Conservation (phyloP, 2,797 vertebrate species). For the Sebastes miniatus region DNA sequence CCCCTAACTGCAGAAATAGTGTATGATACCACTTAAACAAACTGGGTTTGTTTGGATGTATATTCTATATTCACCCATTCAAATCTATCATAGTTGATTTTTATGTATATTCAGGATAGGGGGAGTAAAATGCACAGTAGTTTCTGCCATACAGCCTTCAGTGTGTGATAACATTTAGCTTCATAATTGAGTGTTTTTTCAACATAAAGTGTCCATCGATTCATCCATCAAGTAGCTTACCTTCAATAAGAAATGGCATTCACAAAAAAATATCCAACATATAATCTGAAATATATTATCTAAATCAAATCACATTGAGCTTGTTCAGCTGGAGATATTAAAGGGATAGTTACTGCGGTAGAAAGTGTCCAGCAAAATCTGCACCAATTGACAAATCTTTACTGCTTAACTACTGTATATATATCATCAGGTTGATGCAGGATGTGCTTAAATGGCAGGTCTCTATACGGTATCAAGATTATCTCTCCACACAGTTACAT, state of each 20-base stretch:
- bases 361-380: background rate
- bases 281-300: background rate
- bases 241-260: background rate
- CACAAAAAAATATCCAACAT: background rate
- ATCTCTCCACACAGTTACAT: too few species aligned
- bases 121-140: background rate
- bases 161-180: background rate
- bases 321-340: too few species aligned
- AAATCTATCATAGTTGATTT: background rate
- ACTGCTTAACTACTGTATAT: background rate
- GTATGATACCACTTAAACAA: background rate
- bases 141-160: background rate
- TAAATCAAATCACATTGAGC: too few species aligned
- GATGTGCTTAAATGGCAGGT: background rate
- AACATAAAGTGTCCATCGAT: background rate
- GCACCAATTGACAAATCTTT: background rate
- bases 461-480: too few species aligned
- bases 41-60: background rate
- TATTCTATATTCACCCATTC: background rate
- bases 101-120: rapidly evolving
- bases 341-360: too few species aligned
- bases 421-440: background rate
- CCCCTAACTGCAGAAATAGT: background rate
- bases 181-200: background rate
- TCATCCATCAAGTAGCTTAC: background rate